These are phyloP conservation scores for Glyptemys insculpta DNA, from an alignment of 2,797 vertebrate species.

Conservation along the genomic window DNA sequence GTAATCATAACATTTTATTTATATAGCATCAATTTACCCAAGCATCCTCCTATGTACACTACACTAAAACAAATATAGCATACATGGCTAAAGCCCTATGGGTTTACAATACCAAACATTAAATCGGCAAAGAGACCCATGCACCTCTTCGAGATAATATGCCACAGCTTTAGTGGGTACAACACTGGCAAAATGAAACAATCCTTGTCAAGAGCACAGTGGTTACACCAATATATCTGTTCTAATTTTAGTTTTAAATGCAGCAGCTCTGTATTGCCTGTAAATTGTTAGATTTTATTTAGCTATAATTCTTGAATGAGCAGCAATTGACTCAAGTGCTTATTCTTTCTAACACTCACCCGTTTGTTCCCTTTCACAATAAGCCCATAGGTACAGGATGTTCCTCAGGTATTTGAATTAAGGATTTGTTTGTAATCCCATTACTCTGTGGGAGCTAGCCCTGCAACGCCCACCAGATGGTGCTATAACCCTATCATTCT, in stretches of 20 bases:
- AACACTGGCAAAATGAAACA: not conserved
- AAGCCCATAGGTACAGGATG: not conserved
- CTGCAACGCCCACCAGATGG: conserved; percentile 68
- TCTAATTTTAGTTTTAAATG: not conserved
- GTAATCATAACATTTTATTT: not conserved
- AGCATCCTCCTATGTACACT: not conserved
- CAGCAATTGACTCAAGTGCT: not conserved
- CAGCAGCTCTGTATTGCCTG: not conserved
- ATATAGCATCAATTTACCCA: not conserved
- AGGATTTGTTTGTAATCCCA: not conserved
- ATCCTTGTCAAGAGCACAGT: not conserved
- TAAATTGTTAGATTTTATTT: not conserved
- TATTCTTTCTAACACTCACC: not conserved
- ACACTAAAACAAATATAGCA: not conserved
- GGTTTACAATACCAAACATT: not conserved
- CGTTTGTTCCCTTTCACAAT: not conserved
- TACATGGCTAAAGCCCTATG: not conserved
- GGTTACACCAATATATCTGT: not conserved
- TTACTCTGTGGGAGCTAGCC: rapidly evolving
- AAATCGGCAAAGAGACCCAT: not conserved
- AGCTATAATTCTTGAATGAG: not conserved
- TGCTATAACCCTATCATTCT: conserved; percentile 47
- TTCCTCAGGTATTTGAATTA: not conserved
- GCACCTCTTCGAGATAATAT: not conserved
- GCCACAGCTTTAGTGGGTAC: not conserved